Evolutionary conservation across 2,888 invertebrate species (phyloP), one percentile per base, ranked within the genome.

Genomic region (Daptonema setosum): DNA sequence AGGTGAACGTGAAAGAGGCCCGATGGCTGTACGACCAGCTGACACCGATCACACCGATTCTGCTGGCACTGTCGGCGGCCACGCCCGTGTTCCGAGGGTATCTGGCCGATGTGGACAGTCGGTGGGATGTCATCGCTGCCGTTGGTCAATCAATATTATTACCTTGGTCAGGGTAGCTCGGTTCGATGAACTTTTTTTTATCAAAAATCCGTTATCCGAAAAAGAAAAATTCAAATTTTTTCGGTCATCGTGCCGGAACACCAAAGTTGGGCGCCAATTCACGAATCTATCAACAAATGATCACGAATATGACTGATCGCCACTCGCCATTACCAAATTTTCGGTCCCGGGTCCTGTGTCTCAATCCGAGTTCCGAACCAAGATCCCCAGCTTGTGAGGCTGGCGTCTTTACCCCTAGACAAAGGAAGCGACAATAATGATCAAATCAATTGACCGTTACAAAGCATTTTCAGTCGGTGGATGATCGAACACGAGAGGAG

Each of bases 31-130:
- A 99, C 70, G 97, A 97, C 73, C 95, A 97, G 71, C 78, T 97
- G 30, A 85, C 93, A 17, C 91, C 93, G 0, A 75, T 97, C 5
- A 95, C 95, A 67, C 95, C 97, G 1, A 88, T 97, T 60, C 83
- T 95, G 83, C 85, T 97, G 73, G 95, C 97, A 1, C 74, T 99
- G 62, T 91, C 90, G 54, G 97, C 97, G 5, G 91, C 95, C 0
- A 87, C 91, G 28, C 97, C 97, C 0, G 77, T 90, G 58, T 87
- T 87, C 75, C 81, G 93, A 57, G 95, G 95, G 20, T 84, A 83
- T 72, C 73, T 99, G 59, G 83, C 91, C 0, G 95, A 97, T 70
- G 83, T 86, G 51, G 97, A 99, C 74, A 91, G 91, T 67, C 83
- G 97, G 59, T 99, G 97, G 97, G 84, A 87, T 71, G 85, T 95